Evolutionary conservation across 2,888 invertebrate genomes (phyloP), one percentile per base, ranked within the genome.

Genomic region (Lasioglossum pauxillum): DNA sequence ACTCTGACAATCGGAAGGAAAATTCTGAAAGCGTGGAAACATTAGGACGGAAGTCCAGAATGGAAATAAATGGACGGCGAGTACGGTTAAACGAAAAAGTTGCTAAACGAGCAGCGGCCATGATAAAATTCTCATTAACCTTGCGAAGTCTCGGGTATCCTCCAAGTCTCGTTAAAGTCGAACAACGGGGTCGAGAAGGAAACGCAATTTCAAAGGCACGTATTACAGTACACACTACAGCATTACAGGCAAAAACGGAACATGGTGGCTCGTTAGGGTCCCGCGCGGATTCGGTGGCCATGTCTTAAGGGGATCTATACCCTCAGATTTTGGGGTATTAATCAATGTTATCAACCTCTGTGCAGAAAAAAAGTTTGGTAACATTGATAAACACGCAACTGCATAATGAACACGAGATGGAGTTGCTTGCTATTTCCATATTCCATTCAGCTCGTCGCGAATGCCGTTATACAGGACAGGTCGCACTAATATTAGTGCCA

Each of bases 61-160:
- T 31, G 60, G 5, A 14, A 5, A 60, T 60, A 60, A 60, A 60
- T 14, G 27, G 27, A 27, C 14, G 14, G 60, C 14, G 27, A 0
- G 60, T 27, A n/a, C 60, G 1, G 60, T 4, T n/a, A 27, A 60
- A 12, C 14, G 27, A 60, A 60, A 60, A 60, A 60, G 60, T 60
- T 60, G 27, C 27, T 60, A 60, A 27, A 60, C 60, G 60, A 60
- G 60, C 60, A 60, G 5, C 27, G 14, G 14, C 2, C 60, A 60
- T 60, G 27, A 60, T 60, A 27, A 60, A 60, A n/a, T 71, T 41
- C 69, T 71, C 69, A n/a, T 71, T 71, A 71, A 71, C 38, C 69
- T 67, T 67, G 67, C 38, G 19, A 23, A 41, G 12, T 41, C 38
- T n/a, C 69, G 38, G 38, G 23, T 10, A 23, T 41, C 38, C 38